These are phyloP conservation scores for Exephanes ischioxanthus DNA, from an alignment of 2,888 invertebrate species.

Conservation along the genomic window DNA sequence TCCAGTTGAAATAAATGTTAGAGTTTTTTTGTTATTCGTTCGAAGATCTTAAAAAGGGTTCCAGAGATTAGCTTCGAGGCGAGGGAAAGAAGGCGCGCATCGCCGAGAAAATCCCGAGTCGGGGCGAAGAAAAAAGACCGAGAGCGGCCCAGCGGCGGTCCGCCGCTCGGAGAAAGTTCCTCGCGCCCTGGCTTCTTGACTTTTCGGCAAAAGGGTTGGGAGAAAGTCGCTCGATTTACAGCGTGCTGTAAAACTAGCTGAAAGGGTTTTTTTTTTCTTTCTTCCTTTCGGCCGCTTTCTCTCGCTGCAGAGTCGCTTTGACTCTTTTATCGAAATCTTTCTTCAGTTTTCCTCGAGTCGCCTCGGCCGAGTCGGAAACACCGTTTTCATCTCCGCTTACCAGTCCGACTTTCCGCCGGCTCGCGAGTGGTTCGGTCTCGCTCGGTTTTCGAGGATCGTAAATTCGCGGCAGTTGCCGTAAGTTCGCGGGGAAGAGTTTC, in stretches of 20 bases:
- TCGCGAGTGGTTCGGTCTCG: constrained; percentile 44
- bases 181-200: constrained; percentile 70
- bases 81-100: constrained; percentile 33
- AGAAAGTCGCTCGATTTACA: constrained; percentile 83
- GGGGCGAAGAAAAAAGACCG: constrained; percentile 42
- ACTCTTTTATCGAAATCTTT: constrained; percentile 59
- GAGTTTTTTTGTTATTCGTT: constrained; percentile 6
- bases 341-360: constrained; percentile 19
- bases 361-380: constrained; percentile 6
- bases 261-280: constrained; percentile 73
- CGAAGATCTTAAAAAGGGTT: constrained; percentile 13
- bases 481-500: neutral
- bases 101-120: constrained; percentile 5
- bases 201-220: constrained; percentile 81
- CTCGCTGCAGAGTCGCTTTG: constrained; percentile 27
- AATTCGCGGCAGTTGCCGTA: constrained; percentile 17
- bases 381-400: constrained; percentile 20
- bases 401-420: constrained; percentile 25
- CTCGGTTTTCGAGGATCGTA: constrained; percentile 40
- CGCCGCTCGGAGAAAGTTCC: constrained; percentile 72
- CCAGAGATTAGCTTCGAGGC: constrained; percentile 29
- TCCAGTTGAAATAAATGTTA: constrained; percentile 44
- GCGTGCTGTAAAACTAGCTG: constrained; percentile 79
- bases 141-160: constrained; percentile 27
- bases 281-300: constrained; percentile 36